Evolutionary conservation across 2,113 vertebrate species (phyloP).

Genomic region (Picathartes gymnocephalus): DNA sequence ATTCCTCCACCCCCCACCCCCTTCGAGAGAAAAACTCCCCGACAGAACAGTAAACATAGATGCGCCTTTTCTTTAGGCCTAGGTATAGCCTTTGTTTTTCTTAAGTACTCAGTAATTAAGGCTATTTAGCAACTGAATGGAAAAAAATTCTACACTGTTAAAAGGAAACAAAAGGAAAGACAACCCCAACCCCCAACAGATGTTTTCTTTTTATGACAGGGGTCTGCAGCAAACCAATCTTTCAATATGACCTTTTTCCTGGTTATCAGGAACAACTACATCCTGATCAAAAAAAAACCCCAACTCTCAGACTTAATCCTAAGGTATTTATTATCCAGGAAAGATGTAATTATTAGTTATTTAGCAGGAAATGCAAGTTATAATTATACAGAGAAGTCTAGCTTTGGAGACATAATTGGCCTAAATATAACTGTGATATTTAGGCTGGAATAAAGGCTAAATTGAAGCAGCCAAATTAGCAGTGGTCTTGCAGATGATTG

Average conservation of each 20-base stretch:
- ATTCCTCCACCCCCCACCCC: too few relatives aligned
- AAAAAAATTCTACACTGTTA: too few relatives aligned
- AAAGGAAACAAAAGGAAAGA: too few relatives aligned
- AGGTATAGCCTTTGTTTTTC: too few relatives aligned
- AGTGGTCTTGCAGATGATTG: not conserved
- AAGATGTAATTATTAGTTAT: not conserved
- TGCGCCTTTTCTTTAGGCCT: too few relatives aligned
- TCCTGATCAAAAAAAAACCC: rapidly evolving
- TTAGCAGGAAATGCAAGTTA: not conserved
- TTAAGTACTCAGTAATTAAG: too few relatives aligned
- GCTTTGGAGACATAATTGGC: not conserved
- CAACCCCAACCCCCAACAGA: too few relatives aligned
- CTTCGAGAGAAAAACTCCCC: too few relatives aligned
- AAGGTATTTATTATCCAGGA: not conserved
- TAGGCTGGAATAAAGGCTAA: not conserved
- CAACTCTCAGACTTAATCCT: not conserved
- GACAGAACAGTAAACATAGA: too few relatives aligned
- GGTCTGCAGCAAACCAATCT: not conserved
- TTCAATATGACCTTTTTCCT: not conserved
- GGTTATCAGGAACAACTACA: not conserved
- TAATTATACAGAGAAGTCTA: not conserved
- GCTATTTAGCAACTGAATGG: too few relatives aligned
- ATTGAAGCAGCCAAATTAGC: not conserved
- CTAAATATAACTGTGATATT: not conserved
- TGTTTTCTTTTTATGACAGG: not conserved